These are phyloP conservation scores for Euplagia quadripunctaria DNA, from an alignment of 2,888 invertebrate genomes.

Conservation along the genomic window DNA sequence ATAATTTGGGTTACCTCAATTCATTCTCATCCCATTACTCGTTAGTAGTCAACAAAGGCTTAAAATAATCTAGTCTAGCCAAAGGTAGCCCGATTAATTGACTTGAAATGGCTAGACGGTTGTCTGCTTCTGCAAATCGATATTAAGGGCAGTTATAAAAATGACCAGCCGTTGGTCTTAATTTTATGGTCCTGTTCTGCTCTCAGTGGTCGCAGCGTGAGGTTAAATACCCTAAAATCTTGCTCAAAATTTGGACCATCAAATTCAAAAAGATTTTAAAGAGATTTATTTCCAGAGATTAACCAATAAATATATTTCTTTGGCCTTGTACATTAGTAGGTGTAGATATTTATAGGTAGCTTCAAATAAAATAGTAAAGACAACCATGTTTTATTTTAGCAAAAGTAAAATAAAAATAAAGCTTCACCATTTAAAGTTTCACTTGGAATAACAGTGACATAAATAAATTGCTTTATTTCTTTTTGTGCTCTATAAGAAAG, in stretches of 20 bases:
- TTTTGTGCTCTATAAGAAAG: conserved; percentile 1
- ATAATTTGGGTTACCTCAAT: background rate
- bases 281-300: too few species aligned
- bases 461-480: conserved; percentile 27
- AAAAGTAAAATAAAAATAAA: conserved; percentile 26
- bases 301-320: too few species aligned
- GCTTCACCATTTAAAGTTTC: conserved; percentile 24
- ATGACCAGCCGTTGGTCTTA: background rate
- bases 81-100: background rate
- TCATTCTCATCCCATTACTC: background rate
- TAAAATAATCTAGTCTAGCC: background rate
- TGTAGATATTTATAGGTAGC: background rate
- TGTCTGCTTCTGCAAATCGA: background rate
- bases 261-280: too few species aligned
- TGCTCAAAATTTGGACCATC: too few species aligned
- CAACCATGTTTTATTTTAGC: background rate
- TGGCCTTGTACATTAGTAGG: too few species aligned
- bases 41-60: background rate
- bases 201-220: too few species aligned
- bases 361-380: background rate
- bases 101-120: background rate
- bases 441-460: conserved; percentile 23
- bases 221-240: too few species aligned
- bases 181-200: background rate
- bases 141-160: background rate